These are phyloP conservation scores for Apomyelois bistriatella DNA, from an alignment of 2,888 invertebrate genomes.

Conservation along the genomic window DNA sequence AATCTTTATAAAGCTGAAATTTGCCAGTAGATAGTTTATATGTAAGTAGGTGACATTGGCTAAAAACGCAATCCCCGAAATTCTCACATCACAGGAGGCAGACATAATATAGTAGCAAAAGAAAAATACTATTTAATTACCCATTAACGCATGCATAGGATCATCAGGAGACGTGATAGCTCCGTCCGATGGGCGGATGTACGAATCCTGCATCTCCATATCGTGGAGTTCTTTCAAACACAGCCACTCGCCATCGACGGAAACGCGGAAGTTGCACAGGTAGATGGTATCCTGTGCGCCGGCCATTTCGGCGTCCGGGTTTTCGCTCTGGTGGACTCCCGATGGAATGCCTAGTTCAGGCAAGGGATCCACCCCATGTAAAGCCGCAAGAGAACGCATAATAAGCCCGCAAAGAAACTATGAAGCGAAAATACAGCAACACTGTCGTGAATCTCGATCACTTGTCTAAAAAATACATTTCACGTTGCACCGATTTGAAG, in stretches of 20 bases:
- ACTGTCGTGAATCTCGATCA: constrained; percentile 59
- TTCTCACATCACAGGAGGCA: too few relatives aligned
- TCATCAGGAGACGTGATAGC: constrained; percentile 82
- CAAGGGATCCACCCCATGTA: constrained; percentile 71
- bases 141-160: constrained; percentile 79
- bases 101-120: too few relatives aligned
- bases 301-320: constrained; percentile 83
- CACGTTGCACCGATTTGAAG: constrained; percentile 35
- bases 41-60: too few relatives aligned
- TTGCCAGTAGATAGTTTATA: too few relatives aligned
- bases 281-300: constrained; percentile 98
- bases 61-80: too few relatives aligned
- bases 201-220: constrained; percentile 90
- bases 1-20: too few relatives aligned
- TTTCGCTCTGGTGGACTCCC: constrained; percentile 52
- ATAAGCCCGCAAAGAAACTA: constrained; percentile 72
- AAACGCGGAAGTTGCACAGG: constrained; percentile 97
- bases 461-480: constrained; percentile 51
- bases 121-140: constrained; percentile 38
- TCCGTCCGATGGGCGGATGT: constrained; percentile 82
- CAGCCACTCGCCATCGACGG: constrained; percentile 98
- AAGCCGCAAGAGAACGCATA: constrained; percentile 72
- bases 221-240: constrained; percentile 96
- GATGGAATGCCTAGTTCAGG: constrained; percentile 62
- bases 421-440: constrained; percentile 65